phyloP scores from a whole-genome alignment of 92 coral and sea anemone species.

The Actinernus sp. region DNA sequence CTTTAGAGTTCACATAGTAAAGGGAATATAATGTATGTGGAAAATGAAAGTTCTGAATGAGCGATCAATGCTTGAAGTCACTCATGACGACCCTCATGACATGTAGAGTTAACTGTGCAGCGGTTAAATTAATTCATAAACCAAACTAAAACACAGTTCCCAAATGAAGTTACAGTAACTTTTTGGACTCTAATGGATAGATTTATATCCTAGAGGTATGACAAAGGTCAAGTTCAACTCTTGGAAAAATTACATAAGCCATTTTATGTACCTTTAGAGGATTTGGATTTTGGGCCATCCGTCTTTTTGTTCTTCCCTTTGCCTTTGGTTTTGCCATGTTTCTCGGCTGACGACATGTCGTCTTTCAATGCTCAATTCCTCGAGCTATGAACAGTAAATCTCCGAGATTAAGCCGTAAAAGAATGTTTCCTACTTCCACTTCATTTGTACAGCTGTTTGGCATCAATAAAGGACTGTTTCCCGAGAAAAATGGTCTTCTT shows the following conservation, averaged over 20 bases:
- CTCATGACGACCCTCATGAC: too few species aligned
- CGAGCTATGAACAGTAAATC: not conserved
- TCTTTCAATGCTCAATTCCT: not conserved
- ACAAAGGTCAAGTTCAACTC: too few species aligned
- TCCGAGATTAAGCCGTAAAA: not conserved
- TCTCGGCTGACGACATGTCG: conserved; percentile 68
- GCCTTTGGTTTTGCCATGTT: conserved; percentile 65
- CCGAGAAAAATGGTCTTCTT: not conserved
- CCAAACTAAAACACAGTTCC: too few species aligned
- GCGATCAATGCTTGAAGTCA: too few species aligned
- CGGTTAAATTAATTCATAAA: too few species aligned
- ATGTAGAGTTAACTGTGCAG: too few species aligned
- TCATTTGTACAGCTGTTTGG: not conserved
- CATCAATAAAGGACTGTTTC: not conserved
- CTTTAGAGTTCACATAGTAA: not conserved
- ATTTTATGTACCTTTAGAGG: conserved; percentile 59
- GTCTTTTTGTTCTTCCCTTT: conserved; percentile 79
- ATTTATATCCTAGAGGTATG: too few species aligned
- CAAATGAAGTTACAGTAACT: too few species aligned
- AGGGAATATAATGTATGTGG: too few species aligned
- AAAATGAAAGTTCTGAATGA: too few species aligned
- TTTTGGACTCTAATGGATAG: too few species aligned
- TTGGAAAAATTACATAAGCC: too few species aligned
- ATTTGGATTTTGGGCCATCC: conserved; percentile 50
- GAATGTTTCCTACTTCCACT: not conserved